Evolutionary conservation across 2,888 invertebrate genomes (phyloP).

Genomic region (Teleiodes luculella): DNA sequence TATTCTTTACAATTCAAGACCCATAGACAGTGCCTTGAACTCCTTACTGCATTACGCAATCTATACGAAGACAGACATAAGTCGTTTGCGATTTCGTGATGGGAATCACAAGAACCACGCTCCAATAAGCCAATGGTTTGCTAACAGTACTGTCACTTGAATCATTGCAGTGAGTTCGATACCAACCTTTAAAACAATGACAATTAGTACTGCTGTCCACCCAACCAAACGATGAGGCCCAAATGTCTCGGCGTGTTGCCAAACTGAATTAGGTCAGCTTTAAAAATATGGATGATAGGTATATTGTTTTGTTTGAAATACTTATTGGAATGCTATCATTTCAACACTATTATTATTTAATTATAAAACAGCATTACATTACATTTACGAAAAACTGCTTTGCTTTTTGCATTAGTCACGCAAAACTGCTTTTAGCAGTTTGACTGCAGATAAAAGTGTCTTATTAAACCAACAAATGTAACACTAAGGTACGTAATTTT

Average conservation of each 20-base stretch:
- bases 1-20: no score
- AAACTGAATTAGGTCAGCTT: background rate
- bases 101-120: constrained; percentile 37
- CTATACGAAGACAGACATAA: background rate
- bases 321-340: no score
- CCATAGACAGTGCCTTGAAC: background rate
- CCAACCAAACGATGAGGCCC: constrained; percentile 15
- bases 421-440: no score
- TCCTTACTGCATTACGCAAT: background rate
- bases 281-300: constrained; percentile 23
- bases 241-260: background rate
- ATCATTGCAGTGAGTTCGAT: constrained; percentile 44
- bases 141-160: constrained; percentile 40
- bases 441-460: no score
- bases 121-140: constrained; percentile 70
- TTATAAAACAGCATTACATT: no score
- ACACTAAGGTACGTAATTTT: no score
- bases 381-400: no score
- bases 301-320: background rate
- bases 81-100: background rate
- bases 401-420: no score
- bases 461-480: no score
- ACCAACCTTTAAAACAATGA: constrained; percentile 70
- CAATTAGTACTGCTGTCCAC: constrained; percentile 41
- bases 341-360: no score